Evolutionary conservation across 2,113 vertebrate species (phyloP).

Genomic region (Cnemophilus loriae): DNA sequence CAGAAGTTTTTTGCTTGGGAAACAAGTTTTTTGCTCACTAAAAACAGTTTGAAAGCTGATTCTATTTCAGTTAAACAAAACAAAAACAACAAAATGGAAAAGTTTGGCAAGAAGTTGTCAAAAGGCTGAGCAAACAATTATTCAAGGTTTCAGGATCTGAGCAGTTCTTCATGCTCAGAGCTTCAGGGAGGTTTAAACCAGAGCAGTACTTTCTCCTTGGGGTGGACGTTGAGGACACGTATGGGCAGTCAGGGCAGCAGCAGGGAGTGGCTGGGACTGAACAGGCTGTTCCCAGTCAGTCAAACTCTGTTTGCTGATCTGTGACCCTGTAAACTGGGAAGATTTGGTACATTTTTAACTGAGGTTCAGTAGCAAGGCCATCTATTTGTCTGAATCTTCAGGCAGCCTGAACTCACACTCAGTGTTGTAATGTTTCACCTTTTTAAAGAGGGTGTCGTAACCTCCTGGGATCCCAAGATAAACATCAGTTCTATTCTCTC

Average conservation of each 20-base stretch:
- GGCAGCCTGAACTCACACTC: neutral
- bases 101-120: neutral
- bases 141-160: neutral
- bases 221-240: accelerated
- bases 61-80: neutral
- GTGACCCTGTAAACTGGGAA: neutral
- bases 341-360: neutral
- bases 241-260: neutral
- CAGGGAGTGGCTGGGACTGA: accelerated
- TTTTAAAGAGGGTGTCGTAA: neutral
- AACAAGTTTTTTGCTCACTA: neutral
- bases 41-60: neutral
- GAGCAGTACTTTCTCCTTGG: neutral
- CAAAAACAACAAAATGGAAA: neutral
- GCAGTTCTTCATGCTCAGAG: neutral
- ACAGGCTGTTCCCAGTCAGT: neutral
- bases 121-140: neutral
- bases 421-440: neutral
- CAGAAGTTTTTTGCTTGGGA: neutral
- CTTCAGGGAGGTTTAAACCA: neutral
- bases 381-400: neutral
- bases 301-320: neutral
- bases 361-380: neutral
- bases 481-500: neutral
- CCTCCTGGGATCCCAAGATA: neutral